phyloP scores from a whole-genome alignment of 2,113 vertebrate genomes.

The Nyctibius bracteatus region DNA sequence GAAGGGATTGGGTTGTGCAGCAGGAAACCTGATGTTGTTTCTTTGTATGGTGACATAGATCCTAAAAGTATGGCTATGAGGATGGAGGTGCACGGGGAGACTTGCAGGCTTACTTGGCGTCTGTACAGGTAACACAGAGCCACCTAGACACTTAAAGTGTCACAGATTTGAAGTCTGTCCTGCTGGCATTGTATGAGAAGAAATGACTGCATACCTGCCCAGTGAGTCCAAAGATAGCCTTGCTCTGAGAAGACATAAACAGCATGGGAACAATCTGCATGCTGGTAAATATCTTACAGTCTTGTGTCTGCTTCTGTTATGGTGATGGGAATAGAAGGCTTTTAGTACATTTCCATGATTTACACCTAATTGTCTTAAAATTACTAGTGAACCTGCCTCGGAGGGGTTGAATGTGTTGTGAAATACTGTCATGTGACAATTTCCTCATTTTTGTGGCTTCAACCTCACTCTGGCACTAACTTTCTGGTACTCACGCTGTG shows the following conservation, averaged over 20 bases:
- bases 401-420: neutral
- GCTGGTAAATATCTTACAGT: neutral
- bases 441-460: neutral
- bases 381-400: neutral
- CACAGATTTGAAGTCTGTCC: neutral
- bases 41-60: neutral
- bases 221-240: neutral
- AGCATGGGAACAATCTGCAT: neutral
- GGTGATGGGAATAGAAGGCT: neutral
- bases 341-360: neutral
- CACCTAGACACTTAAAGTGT: neutral
- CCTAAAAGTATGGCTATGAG: neutral
- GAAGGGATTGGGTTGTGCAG: neutral
- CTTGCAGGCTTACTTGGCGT: neutral
- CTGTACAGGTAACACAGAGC: neutral
- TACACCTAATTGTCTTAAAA: neutral
- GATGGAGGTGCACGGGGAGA: neutral
- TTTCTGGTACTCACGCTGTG: neutral
- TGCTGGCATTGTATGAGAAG: neutral
- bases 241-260: neutral
- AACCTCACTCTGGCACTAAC: neutral
- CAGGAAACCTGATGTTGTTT: neutral
- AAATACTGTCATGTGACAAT: neutral
- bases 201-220: neutral
- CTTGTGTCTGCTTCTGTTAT: neutral